Conservation (phyloP, 2,113 vertebrate genomes). For the Cheilinus undulatus region DNA sequence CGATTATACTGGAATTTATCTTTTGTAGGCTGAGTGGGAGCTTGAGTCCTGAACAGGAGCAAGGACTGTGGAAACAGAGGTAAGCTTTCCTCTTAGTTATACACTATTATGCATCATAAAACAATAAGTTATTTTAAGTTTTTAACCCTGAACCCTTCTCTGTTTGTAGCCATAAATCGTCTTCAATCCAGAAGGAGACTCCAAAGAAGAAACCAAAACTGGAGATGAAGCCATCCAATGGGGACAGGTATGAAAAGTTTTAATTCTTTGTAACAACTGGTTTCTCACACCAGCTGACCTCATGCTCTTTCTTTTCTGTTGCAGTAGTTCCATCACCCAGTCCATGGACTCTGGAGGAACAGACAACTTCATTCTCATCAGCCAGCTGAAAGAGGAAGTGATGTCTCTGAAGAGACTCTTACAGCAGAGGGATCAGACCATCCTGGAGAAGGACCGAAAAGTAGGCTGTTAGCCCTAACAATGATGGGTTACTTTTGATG, state of each 20-base stretch:
- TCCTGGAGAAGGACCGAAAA: conserved; percentile 98
- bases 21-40: conserved; percentile 91
- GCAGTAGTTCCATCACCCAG: conserved; percentile 97
- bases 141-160: not conserved
- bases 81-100: conserved; percentile 67
- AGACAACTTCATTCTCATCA: conserved; percentile 99
- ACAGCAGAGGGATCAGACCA: conserved; percentile 97
- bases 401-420: conserved; percentile 97
- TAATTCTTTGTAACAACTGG: not conserved
- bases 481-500: not conserved
- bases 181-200: conserved; percentile 99
- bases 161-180: conserved; percentile 97
- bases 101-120: not conserved
- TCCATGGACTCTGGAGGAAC: conserved; percentile 98
- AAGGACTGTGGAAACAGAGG: conserved; percentile 99
- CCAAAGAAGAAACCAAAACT: conserved; percentile 99
- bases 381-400: conserved; percentile 99
- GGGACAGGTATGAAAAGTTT: conserved; percentile 90
- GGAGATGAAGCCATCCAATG: conserved; percentile 99
- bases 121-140: not conserved
- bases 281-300: not conserved
- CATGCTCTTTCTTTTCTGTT: conserved; percentile 45
- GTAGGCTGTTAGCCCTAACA: conserved; percentile 62
- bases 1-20: conserved; percentile 4
- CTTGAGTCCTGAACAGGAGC: conserved; percentile 97